Conservation (phyloP, 2,113 vertebrate species). For the Pygoscelis adeliae region DNA sequence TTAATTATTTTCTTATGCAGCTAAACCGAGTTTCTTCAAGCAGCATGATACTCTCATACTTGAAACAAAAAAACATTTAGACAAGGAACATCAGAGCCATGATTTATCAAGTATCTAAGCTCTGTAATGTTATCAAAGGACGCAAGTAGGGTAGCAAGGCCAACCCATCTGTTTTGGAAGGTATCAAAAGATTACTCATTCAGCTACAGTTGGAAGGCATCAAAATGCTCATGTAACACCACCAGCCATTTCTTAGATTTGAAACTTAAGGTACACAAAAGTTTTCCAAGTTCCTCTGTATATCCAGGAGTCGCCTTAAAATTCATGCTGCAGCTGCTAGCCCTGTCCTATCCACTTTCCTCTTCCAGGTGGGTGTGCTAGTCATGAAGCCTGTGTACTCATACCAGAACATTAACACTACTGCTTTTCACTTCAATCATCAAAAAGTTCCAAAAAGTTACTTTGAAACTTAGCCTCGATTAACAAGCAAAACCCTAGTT, state of each 20-base stretch:
- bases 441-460: constrained; percentile 55
- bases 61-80: constrained; percentile 6
- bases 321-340: neutral
- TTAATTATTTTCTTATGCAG: constrained; percentile 31
- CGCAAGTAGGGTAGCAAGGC: neutral
- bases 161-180: neutral
- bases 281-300: neutral
- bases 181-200: neutral
- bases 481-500: constrained; percentile 46
- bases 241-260: neutral
- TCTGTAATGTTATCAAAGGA: constrained; percentile 14
- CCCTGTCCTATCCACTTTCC: neutral
- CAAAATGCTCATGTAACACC: neutral
- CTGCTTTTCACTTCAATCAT: constrained; percentile 63
- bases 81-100: neutral
- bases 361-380: constrained; percentile 41
- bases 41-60: neutral
- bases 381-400: constrained; percentile 42
- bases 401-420: constrained; percentile 64
- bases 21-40: neutral
- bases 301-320: neutral
- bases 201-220: neutral
- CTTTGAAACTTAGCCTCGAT: constrained; percentile 66
- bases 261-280: neutral
- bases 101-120: neutral